Evolutionary conservation across 2,888 invertebrate genomes (phyloP).

Genomic region (Drosophila falleni): DNA sequence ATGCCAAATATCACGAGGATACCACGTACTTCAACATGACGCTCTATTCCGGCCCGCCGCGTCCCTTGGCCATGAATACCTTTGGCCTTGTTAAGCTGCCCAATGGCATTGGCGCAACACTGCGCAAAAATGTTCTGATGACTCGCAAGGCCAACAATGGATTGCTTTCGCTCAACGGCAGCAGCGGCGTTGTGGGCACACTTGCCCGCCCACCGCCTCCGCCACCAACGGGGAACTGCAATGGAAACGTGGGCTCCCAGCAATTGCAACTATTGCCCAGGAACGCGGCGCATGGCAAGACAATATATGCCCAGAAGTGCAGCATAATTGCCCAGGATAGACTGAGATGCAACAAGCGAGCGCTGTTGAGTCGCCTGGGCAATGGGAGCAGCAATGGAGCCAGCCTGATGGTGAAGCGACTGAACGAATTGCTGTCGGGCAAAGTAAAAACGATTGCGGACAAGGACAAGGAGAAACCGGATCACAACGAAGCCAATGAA

Average conservation of each 20-base stretch:
- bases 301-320: slow-evolving; percentile 73
- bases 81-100: slow-evolving; percentile 82
- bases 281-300: slow-evolving; percentile 61
- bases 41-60: slow-evolving; percentile 75
- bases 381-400: slow-evolving; percentile 15
- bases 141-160: slow-evolving; percentile 83
- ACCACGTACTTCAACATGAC: slow-evolving; percentile 75
- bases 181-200: slow-evolving; percentile 78
- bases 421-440: slow-evolving; percentile 73
- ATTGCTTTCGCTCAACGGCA: slow-evolving; percentile 71
- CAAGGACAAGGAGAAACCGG: slow-evolving; percentile 41
- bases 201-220: slow-evolving; percentile 66
- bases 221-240: slow-evolving; percentile 45
- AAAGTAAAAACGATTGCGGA: slow-evolving; percentile 60
- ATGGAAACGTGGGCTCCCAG: slow-evolving; percentile 25
- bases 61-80: slow-evolving; percentile 79
- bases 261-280: slow-evolving; percentile 28
- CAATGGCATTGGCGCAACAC: slow-evolving; percentile 72
- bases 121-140: slow-evolving; percentile 81
- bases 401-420: slow-evolving; percentile 72
- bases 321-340: slow-evolving; percentile 69
- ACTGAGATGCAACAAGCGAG: slow-evolving; percentile 76
- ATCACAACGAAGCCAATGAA: slow-evolving; percentile 38
- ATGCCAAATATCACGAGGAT: slow-evolving; percentile 79
- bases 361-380: slow-evolving; percentile 50